These are phyloP conservation scores for Takifugu bimaculatus DNA, from an alignment of 2,113 vertebrate genomes.

Conservation along the genomic window DNA sequence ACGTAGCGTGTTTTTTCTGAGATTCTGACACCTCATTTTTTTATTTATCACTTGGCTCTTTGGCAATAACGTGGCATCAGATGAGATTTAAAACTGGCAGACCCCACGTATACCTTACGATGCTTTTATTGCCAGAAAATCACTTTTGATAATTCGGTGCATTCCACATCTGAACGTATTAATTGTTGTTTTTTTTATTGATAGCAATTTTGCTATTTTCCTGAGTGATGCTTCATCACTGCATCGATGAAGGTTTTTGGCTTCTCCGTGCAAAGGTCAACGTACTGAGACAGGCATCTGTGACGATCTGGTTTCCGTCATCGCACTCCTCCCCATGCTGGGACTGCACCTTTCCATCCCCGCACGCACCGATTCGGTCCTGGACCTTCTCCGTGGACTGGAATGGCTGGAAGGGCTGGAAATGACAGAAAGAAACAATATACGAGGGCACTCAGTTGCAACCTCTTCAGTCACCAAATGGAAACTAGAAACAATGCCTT, in stretches of 20 bases:
- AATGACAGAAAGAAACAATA: background rate
- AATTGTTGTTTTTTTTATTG: too few relatives aligned
- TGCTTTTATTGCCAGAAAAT: background rate
- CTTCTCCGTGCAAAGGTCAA: constrained; percentile 22
- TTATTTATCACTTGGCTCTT: too few relatives aligned
- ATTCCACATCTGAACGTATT: background rate
- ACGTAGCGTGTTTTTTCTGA: too few relatives aligned
- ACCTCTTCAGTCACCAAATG: too few relatives aligned
- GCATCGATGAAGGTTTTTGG: background rate
- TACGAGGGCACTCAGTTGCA: too few relatives aligned
- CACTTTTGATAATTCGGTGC: background rate
- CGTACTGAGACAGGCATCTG: constrained; percentile 87
- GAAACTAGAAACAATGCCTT: too few relatives aligned
- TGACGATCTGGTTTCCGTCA: constrained; percentile 81
- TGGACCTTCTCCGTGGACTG: constrained; percentile 75
- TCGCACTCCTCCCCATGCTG: constrained; percentile 86
- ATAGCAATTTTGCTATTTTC: background rate
- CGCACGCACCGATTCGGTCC: constrained; percentile 71
- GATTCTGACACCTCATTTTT: too few relatives aligned
- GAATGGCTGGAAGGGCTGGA: constrained; percentile 76
- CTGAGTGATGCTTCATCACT: too few relatives aligned
- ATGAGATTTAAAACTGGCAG: too few relatives aligned
- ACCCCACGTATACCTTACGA: too few relatives aligned
- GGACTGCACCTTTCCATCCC: constrained; percentile 83
- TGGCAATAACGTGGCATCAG: too few relatives aligned